Base-by-base conservation (phyloP, 2,888 invertebrate species). In the Drosophila falleni region DNA sequence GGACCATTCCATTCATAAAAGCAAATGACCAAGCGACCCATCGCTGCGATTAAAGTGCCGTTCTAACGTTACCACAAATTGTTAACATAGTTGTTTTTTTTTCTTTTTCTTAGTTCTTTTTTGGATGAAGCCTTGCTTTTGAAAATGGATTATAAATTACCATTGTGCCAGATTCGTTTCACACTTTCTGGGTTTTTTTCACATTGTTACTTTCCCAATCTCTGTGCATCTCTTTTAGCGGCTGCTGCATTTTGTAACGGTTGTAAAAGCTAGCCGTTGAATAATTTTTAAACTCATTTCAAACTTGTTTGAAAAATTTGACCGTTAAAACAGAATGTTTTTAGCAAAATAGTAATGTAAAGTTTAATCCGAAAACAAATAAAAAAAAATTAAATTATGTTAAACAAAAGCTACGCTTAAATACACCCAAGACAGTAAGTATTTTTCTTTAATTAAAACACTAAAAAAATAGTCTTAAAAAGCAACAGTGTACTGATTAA, bases 41-140 rank as follows among this genome's bases (percentile, higher is more conserved):
- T 61, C 77, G 47, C 55, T 61, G 73, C 61, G 81, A 79, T 83
- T 84, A 84, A 84, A 80, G 70, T 79, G 64, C 83, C 81, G 83
- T 83, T 70, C 71, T 79, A 84, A 71, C 80, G 73, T 37, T 74
- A 73, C 74, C 67, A 80, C 71, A 79, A 71, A 54, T 69, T 54
- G 75, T 55, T 78, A 65, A 35, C 71, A 68, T 56, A 67, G 66
- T 63, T 76, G 53, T 46, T 44, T 33, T 54, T 44, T 51, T 51
- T 31, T 26, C 16, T 16, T 29, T 1, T 49, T 39, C 10, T 33
- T 62, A 5, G 15, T 29, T 31, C 33, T 50, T 16, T 50, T 19
- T 19, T 19, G 19, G 29, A 29, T 47, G 23, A 44, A 16, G 31
- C 23, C 53, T 46, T 6, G 9, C 16, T 53, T 53, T 15, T 50